Conservation (phyloP, 2,888 invertebrate genomes). For the Thereva unica region DNA sequence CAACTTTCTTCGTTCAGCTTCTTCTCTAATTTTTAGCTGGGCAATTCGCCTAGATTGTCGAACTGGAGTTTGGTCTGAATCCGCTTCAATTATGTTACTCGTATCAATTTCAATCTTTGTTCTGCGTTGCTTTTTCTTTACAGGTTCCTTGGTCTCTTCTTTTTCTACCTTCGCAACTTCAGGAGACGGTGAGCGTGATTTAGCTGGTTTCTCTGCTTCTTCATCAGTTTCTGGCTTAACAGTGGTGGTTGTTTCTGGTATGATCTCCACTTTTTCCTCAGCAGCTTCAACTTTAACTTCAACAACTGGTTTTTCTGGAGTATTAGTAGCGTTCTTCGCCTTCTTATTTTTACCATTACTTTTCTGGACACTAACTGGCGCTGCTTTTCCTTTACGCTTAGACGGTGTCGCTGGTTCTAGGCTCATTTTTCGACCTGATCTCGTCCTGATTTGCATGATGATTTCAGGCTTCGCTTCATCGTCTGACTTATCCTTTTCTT, state of each 20-base stretch:
- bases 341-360: constrained; percentile 17
- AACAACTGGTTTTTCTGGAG: too few species aligned
- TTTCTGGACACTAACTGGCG: constrained; percentile 27
- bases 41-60: constrained; percentile 84
- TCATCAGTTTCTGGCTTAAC: background rate
- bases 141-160: background rate
- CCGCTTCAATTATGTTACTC: constrained; percentile 54
- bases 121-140: constrained; percentile 33
- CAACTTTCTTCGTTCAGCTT: constrained; percentile 73
- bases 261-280: background rate
- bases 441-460: constrained; percentile 10
- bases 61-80: constrained; percentile 59
- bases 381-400: constrained; percentile 30
- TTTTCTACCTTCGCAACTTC: constrained; percentile 2
- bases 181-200: background rate
- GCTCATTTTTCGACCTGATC: constrained; percentile 22
- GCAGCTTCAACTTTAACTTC: too few species aligned
- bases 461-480: constrained; percentile 5
- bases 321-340: background rate
- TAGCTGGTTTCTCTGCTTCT: background rate
- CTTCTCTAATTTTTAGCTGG: constrained; percentile 83
- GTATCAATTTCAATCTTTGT: constrained; percentile 50
- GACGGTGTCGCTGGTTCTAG: constrained; percentile 10
- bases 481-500: background rate
- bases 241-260: constrained; percentile 14